Evolutionary conservation across 2,113 vertebrate species (phyloP).

Genomic region (Sinocyclocheilus maitianheensis): DNA sequence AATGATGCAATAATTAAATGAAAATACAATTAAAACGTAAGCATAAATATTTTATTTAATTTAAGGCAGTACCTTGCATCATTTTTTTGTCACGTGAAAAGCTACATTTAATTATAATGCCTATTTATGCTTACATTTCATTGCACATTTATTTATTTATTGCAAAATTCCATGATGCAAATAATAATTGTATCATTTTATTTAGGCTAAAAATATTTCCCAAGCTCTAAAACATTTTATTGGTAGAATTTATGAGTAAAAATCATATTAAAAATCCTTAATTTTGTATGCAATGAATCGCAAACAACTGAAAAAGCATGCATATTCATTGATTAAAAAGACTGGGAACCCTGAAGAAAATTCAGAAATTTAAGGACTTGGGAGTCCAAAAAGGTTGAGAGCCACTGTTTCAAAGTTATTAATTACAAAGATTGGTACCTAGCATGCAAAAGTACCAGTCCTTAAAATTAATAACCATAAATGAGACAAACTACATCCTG

Average conservation of each 20-base stretch:
- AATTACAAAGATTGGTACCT: background rate
- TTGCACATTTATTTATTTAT: background rate
- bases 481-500: background rate
- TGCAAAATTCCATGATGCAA: background rate
- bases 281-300: no score
- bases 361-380: background rate
- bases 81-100: background rate
- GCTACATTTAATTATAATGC: no score
- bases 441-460: background rate
- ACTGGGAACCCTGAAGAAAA: background rate
- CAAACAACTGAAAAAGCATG: background rate
- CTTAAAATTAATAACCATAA: background rate
- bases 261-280: no score
- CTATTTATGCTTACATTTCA: background rate
- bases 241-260: no score
- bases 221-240: no score
- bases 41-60: background rate
- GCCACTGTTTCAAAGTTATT: background rate
- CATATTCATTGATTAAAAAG: background rate
- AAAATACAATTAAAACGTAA: background rate
- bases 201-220: no score
- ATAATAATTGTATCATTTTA: background rate
- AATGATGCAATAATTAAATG: background rate
- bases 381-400: background rate
- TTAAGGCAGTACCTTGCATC: no score